Evolutionary conservation across 2,797 vertebrate genomes (phyloP).

Genomic region (Coregonus suidteri): DNA sequence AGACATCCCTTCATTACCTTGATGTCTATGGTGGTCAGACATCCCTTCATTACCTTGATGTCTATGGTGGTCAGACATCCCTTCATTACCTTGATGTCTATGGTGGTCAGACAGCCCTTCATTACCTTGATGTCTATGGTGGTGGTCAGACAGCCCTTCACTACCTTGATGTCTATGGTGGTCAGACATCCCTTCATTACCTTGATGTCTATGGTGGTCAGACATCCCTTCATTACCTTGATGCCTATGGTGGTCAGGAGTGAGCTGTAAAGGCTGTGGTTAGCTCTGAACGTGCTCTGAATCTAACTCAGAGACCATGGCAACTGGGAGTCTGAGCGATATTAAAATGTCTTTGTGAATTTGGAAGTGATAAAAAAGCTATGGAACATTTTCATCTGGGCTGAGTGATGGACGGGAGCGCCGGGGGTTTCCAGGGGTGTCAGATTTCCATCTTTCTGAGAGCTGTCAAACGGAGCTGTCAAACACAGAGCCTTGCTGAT

Average conservation of each 20-base stretch:
- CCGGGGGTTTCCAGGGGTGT: constrained; percentile 62
- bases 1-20: no score
- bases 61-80: no score
- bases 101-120: no score
- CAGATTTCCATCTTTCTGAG: constrained; percentile 73
- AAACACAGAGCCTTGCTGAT: constrained; percentile 56
- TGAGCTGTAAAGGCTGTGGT: constrained; percentile 7
- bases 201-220: not conserved
- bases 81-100: no score
- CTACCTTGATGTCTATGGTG: no score
- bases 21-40: no score
- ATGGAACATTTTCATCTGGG: constrained; percentile 59
- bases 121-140: no score
- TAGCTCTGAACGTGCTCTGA: constrained; percentile 39
- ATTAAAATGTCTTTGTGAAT: constrained; percentile 53
- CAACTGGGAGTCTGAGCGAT: constrained; percentile 34
- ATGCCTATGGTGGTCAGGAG: not conserved
- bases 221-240: not conserved
- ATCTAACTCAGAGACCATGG: constrained; percentile 44
- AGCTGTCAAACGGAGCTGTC: constrained; percentile 72
- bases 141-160: no score
- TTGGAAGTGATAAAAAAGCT: constrained; percentile 51
- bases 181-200: no score
- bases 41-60: no score
- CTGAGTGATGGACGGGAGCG: constrained; percentile 72